phyloP scores from a whole-genome alignment of 2,888 invertebrate species.

The Piscicola geometra region DNA sequence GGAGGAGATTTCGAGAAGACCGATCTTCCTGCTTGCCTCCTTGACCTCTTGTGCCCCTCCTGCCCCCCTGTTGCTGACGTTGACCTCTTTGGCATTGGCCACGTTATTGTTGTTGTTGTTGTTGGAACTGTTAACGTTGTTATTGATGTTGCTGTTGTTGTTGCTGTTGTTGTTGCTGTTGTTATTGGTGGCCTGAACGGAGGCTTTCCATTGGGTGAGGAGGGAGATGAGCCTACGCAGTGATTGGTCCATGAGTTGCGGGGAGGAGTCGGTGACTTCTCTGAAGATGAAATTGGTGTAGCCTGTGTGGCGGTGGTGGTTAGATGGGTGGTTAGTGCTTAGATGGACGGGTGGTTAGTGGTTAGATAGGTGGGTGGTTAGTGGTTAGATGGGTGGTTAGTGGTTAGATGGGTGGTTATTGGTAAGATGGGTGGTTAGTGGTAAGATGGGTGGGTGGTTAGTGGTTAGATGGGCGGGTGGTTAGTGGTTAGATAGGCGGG shows the following conservation, averaged over 20 bases:
- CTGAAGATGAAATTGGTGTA: conserved; percentile 90
- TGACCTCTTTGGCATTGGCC: too few relatives aligned
- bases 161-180: conserved; percentile 11
- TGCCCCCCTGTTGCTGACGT: background rate
- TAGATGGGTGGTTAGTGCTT: background rate
- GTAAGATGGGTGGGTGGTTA: too few relatives aligned
- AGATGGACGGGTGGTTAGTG: too few relatives aligned
- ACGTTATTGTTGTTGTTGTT: background rate
- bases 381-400: too few relatives aligned
- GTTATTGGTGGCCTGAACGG: conserved; percentile 51
- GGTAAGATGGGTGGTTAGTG: too few relatives aligned
- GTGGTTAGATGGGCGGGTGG: too few relatives aligned
- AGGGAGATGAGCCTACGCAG: conserved; percentile 85
- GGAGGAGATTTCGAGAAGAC: background rate
- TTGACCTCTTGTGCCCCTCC: background rate
- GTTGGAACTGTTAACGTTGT: background rate
- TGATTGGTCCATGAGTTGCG: conserved; percentile 84
- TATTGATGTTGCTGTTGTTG: too few relatives aligned
- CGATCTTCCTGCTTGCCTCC: background rate
- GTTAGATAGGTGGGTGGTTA: too few relatives aligned
- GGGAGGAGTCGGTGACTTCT: conserved; percentile 83
- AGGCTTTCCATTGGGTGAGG: conserved; percentile 85
- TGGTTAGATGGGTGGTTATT: too few relatives aligned
- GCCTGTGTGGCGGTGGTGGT: conserved; percentile 60
- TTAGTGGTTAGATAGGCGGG: too few relatives aligned